Conservation (phyloP, 2,113 vertebrate species). For the Dicrurus megarhynchus region DNA sequence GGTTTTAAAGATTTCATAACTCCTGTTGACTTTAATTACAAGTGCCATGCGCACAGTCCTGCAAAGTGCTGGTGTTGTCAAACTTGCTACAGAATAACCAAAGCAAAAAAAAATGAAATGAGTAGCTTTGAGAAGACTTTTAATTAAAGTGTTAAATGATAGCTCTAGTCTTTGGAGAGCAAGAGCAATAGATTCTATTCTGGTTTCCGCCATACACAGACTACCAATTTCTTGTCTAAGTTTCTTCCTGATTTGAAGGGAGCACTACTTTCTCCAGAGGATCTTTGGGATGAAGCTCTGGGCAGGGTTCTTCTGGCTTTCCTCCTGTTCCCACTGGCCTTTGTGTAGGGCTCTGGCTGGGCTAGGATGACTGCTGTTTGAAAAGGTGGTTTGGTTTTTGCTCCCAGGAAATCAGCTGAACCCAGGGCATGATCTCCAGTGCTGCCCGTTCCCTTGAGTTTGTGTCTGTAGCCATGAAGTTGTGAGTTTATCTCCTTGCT, state of each 20-base stretch:
- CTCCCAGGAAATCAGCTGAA: neutral
- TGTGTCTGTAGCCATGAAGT: neutral
- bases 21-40: constrained; percentile 12
- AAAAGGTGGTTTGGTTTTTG: neutral
- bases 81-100: neutral
- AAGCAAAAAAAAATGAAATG: neutral
- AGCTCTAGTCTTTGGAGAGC: neutral
- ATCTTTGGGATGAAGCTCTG: neutral
- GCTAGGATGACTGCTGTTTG: neutral
- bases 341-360: neutral
- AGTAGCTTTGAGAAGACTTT: constrained; percentile 26
- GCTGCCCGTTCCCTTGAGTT: neutral
- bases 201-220: neutral
- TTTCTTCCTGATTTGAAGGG: neutral
- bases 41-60: neutral
- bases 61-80: neutral
- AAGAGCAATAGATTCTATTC: neutral
- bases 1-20: neutral
- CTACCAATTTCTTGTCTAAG: neutral
- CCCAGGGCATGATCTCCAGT: neutral
- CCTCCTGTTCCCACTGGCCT: neutral
- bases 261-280: neutral
- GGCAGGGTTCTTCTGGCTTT: neutral
- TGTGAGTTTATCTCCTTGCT: neutral
- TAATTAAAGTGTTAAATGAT: constrained; percentile 52